Conservation (phyloP, 1,140 invertebrate species). For the Apis cerana region DNA sequence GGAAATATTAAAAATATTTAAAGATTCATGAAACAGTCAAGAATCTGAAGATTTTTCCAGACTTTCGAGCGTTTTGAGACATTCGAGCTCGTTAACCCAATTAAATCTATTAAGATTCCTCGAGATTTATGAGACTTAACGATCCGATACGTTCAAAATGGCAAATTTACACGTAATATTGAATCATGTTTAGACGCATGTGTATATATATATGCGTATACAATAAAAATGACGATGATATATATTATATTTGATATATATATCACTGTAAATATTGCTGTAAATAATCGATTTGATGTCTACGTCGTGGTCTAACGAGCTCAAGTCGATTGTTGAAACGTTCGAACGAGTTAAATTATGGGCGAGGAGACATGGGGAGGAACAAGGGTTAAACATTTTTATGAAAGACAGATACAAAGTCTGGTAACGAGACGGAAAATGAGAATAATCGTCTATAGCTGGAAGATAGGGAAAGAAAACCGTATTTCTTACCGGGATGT, state of each 20-base stretch:
- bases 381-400: not conserved
- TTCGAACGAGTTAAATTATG: not conserved
- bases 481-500: constrained; percentile 40
- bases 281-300: constrained; percentile 2
- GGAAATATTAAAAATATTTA: not conserved
- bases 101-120: constrained; percentile 4
- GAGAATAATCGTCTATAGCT: constrained; percentile 27
- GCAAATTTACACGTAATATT: not conserved
- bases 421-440: constrained; percentile 25
- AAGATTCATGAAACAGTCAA: not conserved
- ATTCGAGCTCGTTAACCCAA: constrained; percentile 16
- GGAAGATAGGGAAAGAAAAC: constrained; percentile 20
- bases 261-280: not conserved
- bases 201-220: too few relatives aligned
- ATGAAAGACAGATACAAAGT: not conserved
- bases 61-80: constrained; percentile 5
- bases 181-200: not conserved
- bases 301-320: constrained; percentile 2
- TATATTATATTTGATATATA: not conserved
- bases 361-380: not conserved
- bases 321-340: not conserved
- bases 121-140: not conserved
- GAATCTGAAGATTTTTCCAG: constrained; percentile 16
- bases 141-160: not conserved
- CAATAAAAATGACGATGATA: not conserved